Conservation (phyloP, 2,113 vertebrate genomes). For the Struthidea cinerea region DNA sequence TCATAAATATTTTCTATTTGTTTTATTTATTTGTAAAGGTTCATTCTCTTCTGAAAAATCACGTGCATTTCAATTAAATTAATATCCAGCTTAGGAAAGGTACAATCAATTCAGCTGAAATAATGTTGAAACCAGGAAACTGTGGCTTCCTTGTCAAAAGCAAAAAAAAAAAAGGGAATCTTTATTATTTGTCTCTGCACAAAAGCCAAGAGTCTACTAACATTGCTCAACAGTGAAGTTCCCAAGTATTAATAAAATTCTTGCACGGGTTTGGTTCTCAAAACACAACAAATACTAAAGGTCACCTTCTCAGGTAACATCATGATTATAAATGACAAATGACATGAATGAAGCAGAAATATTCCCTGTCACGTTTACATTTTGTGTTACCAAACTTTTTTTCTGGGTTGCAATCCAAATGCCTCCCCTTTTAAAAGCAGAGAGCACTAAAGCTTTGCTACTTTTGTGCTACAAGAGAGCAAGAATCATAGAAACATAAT, state of each 20-base stretch:
- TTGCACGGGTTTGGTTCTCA: neutral
- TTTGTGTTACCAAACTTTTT: neutral
- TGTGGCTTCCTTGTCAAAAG: neutral
- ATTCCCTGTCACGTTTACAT: neutral
- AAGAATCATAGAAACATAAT: neutral
- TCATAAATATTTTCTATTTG: neutral
- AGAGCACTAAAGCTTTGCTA: neutral
- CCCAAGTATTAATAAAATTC: neutral
- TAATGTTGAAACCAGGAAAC: neutral
- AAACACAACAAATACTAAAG: neutral
- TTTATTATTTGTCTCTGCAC: neutral
- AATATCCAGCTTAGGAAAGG: neutral
- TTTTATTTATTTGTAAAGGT: neutral
- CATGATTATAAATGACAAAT: neutral
- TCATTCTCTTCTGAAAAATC: neutral
- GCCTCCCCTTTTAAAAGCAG: neutral
- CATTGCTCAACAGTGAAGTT: conserved; percentile 11
- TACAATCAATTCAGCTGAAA: neutral
- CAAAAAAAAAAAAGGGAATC: neutral
- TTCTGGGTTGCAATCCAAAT: neutral
- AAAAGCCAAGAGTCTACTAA: neutral
- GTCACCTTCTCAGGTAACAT: neutral
- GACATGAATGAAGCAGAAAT: neutral
- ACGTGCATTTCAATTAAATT: neutral
- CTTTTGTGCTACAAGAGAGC: neutral